Evolutionary conservation across 1,140 invertebrate genomes (phyloP), one percentile per base, ranked within the genome.

Genomic region (Meloidogyne floridensis): DNA sequence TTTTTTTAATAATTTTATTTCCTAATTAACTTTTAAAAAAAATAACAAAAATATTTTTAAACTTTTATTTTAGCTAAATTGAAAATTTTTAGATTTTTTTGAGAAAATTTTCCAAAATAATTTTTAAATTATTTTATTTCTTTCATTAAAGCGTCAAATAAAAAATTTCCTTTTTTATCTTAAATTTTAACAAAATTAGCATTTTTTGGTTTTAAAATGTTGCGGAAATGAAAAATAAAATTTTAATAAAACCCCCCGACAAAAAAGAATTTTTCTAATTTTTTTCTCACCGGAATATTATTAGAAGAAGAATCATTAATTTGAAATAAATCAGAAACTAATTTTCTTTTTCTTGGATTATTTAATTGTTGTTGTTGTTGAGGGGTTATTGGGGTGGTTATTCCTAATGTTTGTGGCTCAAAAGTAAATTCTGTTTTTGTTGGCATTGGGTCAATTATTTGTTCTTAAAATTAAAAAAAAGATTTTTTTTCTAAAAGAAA

Each of bases 381-480:
- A 59, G 32, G 32, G 7, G n/a, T 43, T 20, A 74, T 71, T 32
- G 77, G 70, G 54, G 79, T 47, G 54, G 79, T 47, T 47, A 81
- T 53, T 10, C 76, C 65, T 13, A 82, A 82, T 13, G 77, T 75
- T 73, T 82, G 79, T 54, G 86, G 80, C 54, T 88, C 87, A 53
- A 88, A 88, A 13, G 87, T 88, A 84, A 88, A 88, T 73, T 88
- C 87, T 15, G 87, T 88, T 71, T 83, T 86, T 51, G 76, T 71
- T n/a, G 84, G 53, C 8, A 70, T 32, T 65, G 76, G 65, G 72
- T 84, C 84, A 56, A 74, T 74, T 43, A 83, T 65, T 84, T 73
- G 51, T 15, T 53, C 51, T 43, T 6, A 32, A 79, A 78, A 53
- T 65, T 78, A 32, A 6, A 42, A 71, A 69, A 75, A 53, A 72